Conservation (phyloP, 2,113 vertebrate genomes). For the Sphyrna mokarran region DNA sequence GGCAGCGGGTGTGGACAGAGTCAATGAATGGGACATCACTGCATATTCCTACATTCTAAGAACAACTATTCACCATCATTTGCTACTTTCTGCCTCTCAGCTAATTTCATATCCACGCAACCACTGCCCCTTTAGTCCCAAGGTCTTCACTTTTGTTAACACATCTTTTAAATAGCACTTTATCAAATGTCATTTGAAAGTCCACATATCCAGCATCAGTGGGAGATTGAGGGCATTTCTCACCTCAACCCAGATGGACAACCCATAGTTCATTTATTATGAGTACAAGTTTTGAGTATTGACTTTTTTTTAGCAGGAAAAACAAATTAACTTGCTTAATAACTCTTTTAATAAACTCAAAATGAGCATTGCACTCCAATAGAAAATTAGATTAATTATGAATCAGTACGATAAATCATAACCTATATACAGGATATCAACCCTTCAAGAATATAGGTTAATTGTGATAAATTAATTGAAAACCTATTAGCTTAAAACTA, state of each 20-base stretch:
- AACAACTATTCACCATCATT: background rate
- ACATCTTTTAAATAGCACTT: background rate
- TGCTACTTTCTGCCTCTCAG: background rate
- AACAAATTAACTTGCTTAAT: background rate
- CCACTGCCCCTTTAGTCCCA: background rate
- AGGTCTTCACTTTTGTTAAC: background rate
- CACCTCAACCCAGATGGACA: background rate
- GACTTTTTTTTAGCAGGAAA: background rate
- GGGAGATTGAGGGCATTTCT: background rate
- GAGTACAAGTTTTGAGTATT: background rate
- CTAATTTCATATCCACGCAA: background rate
- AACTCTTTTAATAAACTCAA: background rate
- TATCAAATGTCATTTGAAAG: background rate
- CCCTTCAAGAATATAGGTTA: background rate
- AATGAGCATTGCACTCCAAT: background rate
- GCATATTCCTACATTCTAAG: background rate
- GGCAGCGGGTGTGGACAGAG: too few species aligned
- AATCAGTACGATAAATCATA: background rate
- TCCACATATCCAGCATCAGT: background rate
- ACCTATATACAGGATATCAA: background rate
- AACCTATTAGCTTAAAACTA: conserved; percentile 4
- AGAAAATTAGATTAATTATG: background rate
- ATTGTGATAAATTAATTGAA: conserved; percentile 34
- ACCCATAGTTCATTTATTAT: background rate
- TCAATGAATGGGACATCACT: background rate